Base-by-base conservation (phyloP, 37 sponge, comb jelly and placozoan species). In the Mnemiopsis leidyi region DNA sequence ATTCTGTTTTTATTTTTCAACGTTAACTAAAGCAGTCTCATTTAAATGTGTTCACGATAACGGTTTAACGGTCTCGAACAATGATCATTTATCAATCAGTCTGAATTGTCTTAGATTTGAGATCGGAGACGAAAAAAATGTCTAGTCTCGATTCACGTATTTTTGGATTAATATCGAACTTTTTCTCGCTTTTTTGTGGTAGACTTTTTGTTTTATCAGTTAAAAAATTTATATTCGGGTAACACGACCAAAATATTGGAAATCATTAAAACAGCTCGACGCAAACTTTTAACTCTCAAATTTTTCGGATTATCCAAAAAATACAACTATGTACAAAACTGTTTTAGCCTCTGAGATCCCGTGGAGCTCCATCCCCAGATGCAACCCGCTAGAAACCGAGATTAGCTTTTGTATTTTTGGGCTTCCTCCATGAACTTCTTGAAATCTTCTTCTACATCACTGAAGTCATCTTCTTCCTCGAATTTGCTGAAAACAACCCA, bases 391-490 rank as follows among this genome's bases (percentile, higher is more conserved):
- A 5, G 33, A 33, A 20, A 33, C 36, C 0, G 18, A 31, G 29
- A 85, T 39, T 85, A 85, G 35, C 36, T 85, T 37, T 85, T 85
- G 90, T 40, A 85, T 61, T 39, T 36, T 2, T 40, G 90, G 1
- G 90, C 90, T 85, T 85, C 90, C 48, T 85, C 90, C 90, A 85
- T 85, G 48, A 85, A 85, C 48, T 29, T 38, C 26, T 85, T 85
- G 48, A 85, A 85, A 61, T 85, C 90, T 25, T 85, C 90, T 85
- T 85, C 90, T 13, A 85, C 90, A 25, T 85, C 90, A 85, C 90
- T 85, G 90, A 85, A 85, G 48, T 85, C 90, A 40, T 85, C 90
- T 40, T 85, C 90, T 29, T 85, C 90, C 35, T 85, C 90, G n/a
- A 85, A 85, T 85, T 39, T 85, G n/a, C 39, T 38, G 90, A 34